phyloP scores from a whole-genome alignment of 1,140 invertebrate species.

The Anoplophora glabripennis region DNA sequence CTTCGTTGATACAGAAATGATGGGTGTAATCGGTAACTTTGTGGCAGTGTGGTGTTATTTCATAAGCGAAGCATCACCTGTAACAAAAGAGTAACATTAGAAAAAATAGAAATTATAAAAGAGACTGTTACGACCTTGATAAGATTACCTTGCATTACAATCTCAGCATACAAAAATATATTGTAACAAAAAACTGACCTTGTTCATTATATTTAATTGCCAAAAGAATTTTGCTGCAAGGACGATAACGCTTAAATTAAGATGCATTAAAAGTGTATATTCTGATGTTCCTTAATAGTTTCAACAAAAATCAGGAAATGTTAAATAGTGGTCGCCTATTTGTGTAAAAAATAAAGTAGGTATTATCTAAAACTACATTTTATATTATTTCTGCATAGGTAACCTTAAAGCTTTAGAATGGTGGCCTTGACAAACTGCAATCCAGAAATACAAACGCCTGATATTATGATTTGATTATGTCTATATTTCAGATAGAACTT shows the following conservation, averaged over 20 bases:
- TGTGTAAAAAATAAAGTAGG: no score
- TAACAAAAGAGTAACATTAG: constrained; percentile 11
- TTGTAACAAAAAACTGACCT: not conserved
- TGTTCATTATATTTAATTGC: not conserved
- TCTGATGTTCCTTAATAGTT: no score
- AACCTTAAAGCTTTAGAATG: constrained; percentile 11
- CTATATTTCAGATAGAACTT: no score
- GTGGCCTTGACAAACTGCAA: constrained; percentile 14
- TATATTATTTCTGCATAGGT: not conserved
- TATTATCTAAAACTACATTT: no score
- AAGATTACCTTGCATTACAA: constrained; percentile 4
- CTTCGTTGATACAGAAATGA: constrained; percentile 42
- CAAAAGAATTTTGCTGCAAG: no score
- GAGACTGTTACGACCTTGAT: constrained; percentile 10
- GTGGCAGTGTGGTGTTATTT: constrained; percentile 40
- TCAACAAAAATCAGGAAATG: no score
- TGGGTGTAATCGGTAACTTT: constrained; percentile 40
- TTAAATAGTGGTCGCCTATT: no score
- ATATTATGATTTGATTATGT: no score
- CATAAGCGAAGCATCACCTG: constrained; percentile 7
- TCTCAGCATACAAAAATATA: not conserved
- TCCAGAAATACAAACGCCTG: not conserved
- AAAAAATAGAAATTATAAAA: not conserved
- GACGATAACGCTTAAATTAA: no score
- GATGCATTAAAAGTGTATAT: no score